Evolutionary conservation across 2,888 invertebrate species (phyloP).

Genomic region (Nemoura dubitans): DNA sequence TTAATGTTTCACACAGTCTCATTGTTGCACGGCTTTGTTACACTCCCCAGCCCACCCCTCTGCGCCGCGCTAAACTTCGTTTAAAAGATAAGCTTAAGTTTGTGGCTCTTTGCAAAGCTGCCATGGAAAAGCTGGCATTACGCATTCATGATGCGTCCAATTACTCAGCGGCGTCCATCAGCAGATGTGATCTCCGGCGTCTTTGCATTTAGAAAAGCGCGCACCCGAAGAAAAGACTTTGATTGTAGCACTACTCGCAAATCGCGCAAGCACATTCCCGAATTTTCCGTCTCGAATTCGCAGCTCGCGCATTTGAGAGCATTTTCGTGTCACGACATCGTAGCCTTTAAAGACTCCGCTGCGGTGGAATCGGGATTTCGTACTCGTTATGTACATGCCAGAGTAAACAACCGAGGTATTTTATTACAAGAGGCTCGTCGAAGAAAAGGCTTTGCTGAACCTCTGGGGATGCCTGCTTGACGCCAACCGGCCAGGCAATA

Average conservation of each 20-base stretch:
- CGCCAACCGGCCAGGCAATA: neutral
- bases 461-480: constrained; percentile 16
- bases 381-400: constrained; percentile 1
- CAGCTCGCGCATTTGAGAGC: constrained; percentile 5
- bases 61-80: constrained; percentile 19
- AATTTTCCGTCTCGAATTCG: neutral
- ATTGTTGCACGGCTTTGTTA: constrained; percentile 29
- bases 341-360: neutral
- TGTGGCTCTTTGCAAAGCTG: neutral
- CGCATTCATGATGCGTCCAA: constrained; percentile 36
- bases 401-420: constrained; percentile 22
- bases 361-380: constrained; percentile 23
- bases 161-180: constrained; percentile 32
- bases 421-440: constrained; percentile 27
- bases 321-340: constrained; percentile 13
- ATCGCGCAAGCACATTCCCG: neutral
- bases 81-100: constrained; percentile 36
- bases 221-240: neutral
- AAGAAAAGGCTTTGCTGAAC: neutral
- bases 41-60: neutral
- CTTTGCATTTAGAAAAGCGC: neutral
- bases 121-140: constrained; percentile 15
- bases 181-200: constrained; percentile 5
- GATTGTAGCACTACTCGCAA: neutral
- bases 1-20: constrained; percentile 27